Conservation (phyloP, 2,797 vertebrate genomes). For the Tragopan temminckii region DNA sequence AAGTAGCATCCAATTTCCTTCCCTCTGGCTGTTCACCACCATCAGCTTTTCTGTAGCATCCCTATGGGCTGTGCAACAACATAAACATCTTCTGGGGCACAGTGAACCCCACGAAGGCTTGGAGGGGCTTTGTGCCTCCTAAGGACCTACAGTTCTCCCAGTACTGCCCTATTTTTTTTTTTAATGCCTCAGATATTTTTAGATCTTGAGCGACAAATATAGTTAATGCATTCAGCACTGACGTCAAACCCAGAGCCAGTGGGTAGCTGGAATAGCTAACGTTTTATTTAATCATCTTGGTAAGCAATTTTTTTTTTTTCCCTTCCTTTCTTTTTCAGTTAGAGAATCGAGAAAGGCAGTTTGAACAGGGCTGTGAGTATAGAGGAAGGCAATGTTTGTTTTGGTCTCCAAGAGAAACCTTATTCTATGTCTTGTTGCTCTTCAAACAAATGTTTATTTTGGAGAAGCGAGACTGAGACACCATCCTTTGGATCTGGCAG, state of each 20-base stretch:
- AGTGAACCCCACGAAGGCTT: neutral
- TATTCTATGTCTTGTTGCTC: neutral
- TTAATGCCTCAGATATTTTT: conserved; percentile 77
- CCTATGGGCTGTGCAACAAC: neutral
- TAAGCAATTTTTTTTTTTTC: conserved; percentile 37
- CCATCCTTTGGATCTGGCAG: neutral
- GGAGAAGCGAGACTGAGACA: neutral
- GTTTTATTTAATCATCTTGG: conserved; percentile 78
- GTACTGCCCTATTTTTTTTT: conserved; percentile 53
- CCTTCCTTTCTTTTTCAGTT: conserved; percentile 34
- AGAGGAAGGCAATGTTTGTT: conserved; percentile 28
- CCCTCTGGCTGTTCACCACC: neutral
- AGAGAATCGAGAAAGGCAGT: conserved; percentile 26
- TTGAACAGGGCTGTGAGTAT: neutral
- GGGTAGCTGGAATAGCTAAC: conserved; percentile 78
- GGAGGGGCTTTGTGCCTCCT: conserved; percentile 11
- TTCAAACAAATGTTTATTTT: neutral
- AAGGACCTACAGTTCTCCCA: conserved; percentile 49
- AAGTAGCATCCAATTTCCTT: neutral
- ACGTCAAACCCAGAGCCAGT: conserved; percentile 75
- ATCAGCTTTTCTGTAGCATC: neutral
- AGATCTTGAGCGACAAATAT: conserved; percentile 72
- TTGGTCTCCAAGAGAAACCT: neutral
- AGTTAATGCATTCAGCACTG: conserved; percentile 79
- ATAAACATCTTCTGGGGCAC: neutral